A percentile compares a stretch with the other conserved stretches of the same genome.
Conservation (phyloP, 2,113 vertebrate genomes). For the Girardinichthys multiradiatus region DNA sequence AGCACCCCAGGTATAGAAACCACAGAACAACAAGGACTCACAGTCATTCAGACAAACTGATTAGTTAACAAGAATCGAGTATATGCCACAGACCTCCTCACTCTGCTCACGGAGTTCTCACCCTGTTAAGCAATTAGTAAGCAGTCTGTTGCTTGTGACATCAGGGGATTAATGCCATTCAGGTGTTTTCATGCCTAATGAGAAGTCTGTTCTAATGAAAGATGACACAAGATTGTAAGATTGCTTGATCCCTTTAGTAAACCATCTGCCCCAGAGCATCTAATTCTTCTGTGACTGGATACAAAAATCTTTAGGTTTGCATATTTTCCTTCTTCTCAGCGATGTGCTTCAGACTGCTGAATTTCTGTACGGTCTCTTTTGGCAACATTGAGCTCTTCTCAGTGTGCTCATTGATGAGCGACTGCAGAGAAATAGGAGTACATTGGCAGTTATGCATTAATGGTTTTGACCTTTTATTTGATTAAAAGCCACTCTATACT, state of each 20-base stretch:
- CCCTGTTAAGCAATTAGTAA: conserved; percentile 32
- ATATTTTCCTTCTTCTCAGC: background rate
- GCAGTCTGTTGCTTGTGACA: conserved; percentile 22
- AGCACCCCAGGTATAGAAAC: conserved; percentile 47
- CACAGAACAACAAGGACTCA: background rate
- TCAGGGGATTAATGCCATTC: conserved; percentile 31
- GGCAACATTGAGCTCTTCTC: background rate
- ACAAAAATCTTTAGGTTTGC: conserved; percentile 1
- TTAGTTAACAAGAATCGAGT: conserved; percentile 25
- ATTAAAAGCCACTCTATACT: background rate
- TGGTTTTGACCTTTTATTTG: background rate
- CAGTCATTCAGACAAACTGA: conserved; percentile 20
- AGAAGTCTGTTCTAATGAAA: conserved; percentile 41
- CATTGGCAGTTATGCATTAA: background rate
- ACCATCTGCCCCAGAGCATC: conserved; percentile 34
- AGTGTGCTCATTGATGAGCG: background rate
- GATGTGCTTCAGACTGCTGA: background rate
- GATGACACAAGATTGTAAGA: conserved; percentile 20
- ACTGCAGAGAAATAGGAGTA: background rate
- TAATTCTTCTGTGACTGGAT: conserved; percentile 26
- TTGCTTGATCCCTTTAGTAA: conserved; percentile 39
- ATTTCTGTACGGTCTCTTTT: background rate
- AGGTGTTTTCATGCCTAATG: conserved; percentile 3
- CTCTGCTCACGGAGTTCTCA: conserved; percentile 11
- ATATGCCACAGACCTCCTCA: conserved; percentile 3